A percentile compares a stretch with the other conserved stretches of the same genome.
Conservation (phyloP, 2,797 vertebrate species). For the Streptopelia turtur region DNA sequence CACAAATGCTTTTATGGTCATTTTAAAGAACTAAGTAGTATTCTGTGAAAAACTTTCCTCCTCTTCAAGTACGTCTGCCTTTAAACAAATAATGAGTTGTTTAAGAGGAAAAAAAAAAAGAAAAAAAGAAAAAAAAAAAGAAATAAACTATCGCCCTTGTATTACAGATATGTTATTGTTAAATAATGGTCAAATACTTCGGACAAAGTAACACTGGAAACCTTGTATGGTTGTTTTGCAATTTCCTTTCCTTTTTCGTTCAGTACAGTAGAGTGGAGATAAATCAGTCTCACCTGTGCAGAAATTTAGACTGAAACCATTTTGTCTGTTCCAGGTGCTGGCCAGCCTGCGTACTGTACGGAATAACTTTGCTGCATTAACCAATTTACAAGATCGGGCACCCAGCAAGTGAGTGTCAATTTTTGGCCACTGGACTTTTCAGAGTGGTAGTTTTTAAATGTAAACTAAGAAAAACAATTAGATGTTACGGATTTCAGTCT, state of each 20-base stretch:
- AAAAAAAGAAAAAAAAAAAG: neutral
- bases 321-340: constrained; percentile 85
- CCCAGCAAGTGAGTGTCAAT: constrained; percentile 91
- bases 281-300: neutral
- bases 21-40: constrained; percentile 3
- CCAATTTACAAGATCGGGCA: constrained; percentile 93
- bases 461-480: neutral
- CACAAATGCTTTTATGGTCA: neutral
- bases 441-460: neutral
- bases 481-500: neutral
- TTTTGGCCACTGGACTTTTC: neutral
- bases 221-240: neutral
- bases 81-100: constrained; percentile 30
- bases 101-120: neutral
- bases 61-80: neutral
- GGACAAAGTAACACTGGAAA: neutral
- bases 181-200: neutral
- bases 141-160: neutral
- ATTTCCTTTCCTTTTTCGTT: neutral
- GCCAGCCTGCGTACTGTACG: constrained; percentile 97
- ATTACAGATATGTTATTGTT: neutral
- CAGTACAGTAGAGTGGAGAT: neutral
- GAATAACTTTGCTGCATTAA: constrained; percentile 98
- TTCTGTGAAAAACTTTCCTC: constrained; percentile 4
- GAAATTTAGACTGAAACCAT: neutral